Conservation (phyloP, 2,113 vertebrate genomes). For the Halcyon malimbica region DNA sequence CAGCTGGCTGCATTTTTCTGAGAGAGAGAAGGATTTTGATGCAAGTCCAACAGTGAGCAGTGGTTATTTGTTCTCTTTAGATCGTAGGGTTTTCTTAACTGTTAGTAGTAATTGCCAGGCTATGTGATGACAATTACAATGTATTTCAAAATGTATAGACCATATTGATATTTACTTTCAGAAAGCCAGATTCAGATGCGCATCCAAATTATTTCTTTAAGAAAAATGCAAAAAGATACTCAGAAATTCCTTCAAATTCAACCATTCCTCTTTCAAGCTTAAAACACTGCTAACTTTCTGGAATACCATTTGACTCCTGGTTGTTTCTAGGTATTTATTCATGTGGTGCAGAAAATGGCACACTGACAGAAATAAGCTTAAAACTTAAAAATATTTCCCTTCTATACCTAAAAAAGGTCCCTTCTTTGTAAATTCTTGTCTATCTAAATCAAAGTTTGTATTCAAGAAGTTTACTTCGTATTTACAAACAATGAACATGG, state of each 20-base stretch:
- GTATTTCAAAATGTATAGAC: not conserved
- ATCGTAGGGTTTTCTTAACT: slow-evolving; percentile 10
- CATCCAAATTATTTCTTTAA: not conserved
- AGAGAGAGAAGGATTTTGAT: slow-evolving; percentile 31
- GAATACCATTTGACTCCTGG: not conserved
- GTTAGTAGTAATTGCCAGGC: not conserved
- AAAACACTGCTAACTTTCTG: not conserved
- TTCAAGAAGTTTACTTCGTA: not conserved
- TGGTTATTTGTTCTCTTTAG: slow-evolving; percentile 35
- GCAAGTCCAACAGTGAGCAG: slow-evolving; percentile 40
- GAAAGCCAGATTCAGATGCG: not conserved
- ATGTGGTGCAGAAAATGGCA: not conserved
- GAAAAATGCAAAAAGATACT: not conserved
- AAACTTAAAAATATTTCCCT: not conserved
- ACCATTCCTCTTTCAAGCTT: not conserved
- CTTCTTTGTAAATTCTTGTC: not conserved
- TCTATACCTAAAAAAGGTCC: not conserved
- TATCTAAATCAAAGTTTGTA: not conserved
- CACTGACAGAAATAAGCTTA: not conserved
- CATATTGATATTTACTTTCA: not conserved
- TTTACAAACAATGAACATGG: not conserved
- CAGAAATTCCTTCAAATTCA: not conserved
- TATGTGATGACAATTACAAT: not conserved
- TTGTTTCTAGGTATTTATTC: not conserved
- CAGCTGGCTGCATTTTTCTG: slow-evolving; percentile 36